Evolutionary conservation across 1,140 invertebrate species (phyloP).

Genomic region (Drosophila truncata): DNA sequence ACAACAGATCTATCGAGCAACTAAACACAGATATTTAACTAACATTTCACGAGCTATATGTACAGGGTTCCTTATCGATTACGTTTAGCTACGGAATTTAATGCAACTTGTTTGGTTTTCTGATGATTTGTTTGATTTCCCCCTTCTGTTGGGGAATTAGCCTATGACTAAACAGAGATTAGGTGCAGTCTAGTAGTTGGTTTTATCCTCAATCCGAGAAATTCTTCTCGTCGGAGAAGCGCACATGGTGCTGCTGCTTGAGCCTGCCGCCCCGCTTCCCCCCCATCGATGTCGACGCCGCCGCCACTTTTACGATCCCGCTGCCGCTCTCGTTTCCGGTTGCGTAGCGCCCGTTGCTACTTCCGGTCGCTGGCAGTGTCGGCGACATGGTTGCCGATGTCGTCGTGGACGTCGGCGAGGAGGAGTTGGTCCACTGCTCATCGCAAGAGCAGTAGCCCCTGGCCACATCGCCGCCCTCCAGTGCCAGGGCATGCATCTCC

Average conservation of each 20-base stretch:
- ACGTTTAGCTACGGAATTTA: slow-evolving; percentile 53
- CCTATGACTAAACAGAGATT: slow-evolving; percentile 74
- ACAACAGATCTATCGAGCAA: slow-evolving; percentile 67
- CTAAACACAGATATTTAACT: slow-evolving; percentile 73
- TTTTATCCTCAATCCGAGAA: slow-evolving; percentile 73
- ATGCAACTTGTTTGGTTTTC: slow-evolving; percentile 39
- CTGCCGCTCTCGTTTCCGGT: slow-evolving; percentile 45
- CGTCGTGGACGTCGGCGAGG: slow-evolving; percentile 68
- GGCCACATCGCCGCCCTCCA: slow-evolving; percentile 79
- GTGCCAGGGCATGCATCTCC: slow-evolving; percentile 72
- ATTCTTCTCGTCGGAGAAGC: slow-evolving; percentile 83
- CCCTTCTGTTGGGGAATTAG: slow-evolving; percentile 12
- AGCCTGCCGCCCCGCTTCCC: slow-evolving; percentile 49
- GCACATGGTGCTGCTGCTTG: slow-evolving; percentile 83
- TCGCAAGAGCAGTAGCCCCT: slow-evolving; percentile 82
- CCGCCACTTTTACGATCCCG: slow-evolving; percentile 63
- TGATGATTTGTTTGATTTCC: slow-evolving; percentile 43
- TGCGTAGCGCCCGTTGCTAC: slow-evolving; percentile 28
- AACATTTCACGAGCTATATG: slow-evolving; percentile 58
- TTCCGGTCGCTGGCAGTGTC: slow-evolving; percentile 44
- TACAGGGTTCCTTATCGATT: slow-evolving; percentile 35
- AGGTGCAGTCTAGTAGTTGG: slow-evolving; percentile 81
- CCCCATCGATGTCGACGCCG: slow-evolving; percentile 21
- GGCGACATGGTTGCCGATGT: slow-evolving; percentile 69
- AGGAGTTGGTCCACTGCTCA: slow-evolving; percentile 79